phyloP scores from a whole-genome alignment of 2,888 invertebrate genomes.

The Lymantria dispar region DNA sequence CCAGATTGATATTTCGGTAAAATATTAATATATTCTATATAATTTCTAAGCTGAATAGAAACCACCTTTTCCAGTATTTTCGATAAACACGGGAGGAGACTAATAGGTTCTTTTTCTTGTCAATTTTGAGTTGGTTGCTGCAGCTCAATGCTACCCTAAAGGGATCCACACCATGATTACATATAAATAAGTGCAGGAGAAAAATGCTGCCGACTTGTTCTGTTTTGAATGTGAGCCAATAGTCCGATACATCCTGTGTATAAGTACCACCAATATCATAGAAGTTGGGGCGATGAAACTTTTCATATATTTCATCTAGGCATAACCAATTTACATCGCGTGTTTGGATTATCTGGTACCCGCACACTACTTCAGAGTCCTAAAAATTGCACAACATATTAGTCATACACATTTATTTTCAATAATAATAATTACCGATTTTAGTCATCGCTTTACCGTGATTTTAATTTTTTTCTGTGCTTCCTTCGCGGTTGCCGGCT shows the following conservation, averaged over 20 bases:
- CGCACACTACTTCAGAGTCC: constrained; percentile 45
- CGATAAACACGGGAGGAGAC: too few species aligned
- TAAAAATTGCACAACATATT: constrained; percentile 35
- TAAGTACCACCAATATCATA: constrained; percentile 72
- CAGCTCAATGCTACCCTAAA: constrained; percentile 50
- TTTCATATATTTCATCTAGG: constrained; percentile 56
- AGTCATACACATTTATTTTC: constrained; percentile 11
- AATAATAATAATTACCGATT: neutral
- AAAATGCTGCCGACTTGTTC: constrained; percentile 54
- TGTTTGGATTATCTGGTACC: constrained; percentile 55
- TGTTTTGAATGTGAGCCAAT: constrained; percentile 60
- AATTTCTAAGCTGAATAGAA: too few species aligned
- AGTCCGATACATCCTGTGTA: constrained; percentile 55
- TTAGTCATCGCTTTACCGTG: constrained; percentile 8
- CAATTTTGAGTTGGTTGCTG: constrained; percentile 42
- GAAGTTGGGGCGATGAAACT: constrained; percentile 59
- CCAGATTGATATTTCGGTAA: too few species aligned
- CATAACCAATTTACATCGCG: constrained; percentile 59
- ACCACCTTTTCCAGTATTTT: too few species aligned
- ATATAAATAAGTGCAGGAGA: constrained; percentile 63
- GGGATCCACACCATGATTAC: constrained; percentile 47
- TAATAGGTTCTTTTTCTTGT: constrained; percentile 49
- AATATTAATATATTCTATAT: too few species aligned
- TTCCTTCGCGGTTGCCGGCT: constrained; percentile 3
- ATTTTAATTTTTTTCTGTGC: constrained; percentile 9